Base-by-base conservation (phyloP, 2,888 invertebrate species). In the Theodoxus fluviatilis region DNA sequence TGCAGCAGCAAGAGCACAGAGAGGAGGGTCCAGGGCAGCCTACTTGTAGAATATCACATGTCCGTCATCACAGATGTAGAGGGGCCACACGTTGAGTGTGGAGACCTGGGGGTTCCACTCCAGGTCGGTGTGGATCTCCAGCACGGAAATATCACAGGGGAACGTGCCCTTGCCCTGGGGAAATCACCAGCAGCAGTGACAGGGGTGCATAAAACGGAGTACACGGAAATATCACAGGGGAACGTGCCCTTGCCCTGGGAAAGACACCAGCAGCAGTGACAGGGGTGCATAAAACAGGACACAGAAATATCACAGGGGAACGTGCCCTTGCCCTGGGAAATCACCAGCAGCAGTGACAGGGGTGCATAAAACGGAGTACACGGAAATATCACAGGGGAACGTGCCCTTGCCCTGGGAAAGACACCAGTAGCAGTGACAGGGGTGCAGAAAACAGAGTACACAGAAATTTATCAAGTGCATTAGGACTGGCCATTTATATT, bases 21-120 rank as follows among this genome's bases (percentile, higher is more conserved):
- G n/a, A n/a, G n/a, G n/a, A n/a, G n/a, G n/a, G n/a, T n/a, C n/a
- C n/a, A n/a, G n/a, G n/a, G n/a, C n/a, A n/a, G n/a, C 77, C 72
- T 84, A 93, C 92, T 91, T 92, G 88, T 91, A 93, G 80, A 91
- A 91, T 79, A 92, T 90, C 69, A 92, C 89, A 79, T 89, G 88
- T 59, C 92, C 92, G 84, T 91, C 90, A 77, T 91, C 90, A 80
- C 89, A 88, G 71, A 90, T 89, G 76, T 89, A 89, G 43, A 91
- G 83, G 35, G 91, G 90, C 87, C 90, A 90, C 77, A 90, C 89
- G 69, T 90, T 90, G 64, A 90, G 81, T 43, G 88, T 86, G 7
- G 89, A 87, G 7, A 89, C 86, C 74, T 89, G 88, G 9, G 89
- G 88, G 76, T 89, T 90, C 93, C 92, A 93, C 69, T 90, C 90